phyloP scores from a whole-genome alignment of 2,888 invertebrate species.

The Rotaria magnacalcarata region DNA sequence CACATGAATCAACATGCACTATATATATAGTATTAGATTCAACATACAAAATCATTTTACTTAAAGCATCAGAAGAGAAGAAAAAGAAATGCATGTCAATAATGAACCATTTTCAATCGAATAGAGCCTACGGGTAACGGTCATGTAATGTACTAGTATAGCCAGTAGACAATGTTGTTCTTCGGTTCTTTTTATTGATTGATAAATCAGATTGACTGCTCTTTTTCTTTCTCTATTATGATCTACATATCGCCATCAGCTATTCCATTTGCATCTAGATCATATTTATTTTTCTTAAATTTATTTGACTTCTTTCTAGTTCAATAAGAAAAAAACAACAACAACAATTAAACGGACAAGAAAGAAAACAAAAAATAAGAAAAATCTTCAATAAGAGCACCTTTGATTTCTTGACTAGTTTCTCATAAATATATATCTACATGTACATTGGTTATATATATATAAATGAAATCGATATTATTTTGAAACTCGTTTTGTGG shows the following conservation, averaged over 20 bases:
- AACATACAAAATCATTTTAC: not conserved
- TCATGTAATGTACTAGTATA: not conserved
- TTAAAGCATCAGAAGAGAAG: not conserved
- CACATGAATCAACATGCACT: not conserved
- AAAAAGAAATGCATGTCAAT: constrained; percentile 18
- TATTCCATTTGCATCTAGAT: not conserved
- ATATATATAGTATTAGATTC: not conserved
- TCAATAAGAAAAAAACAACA: not conserved
- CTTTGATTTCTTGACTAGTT: not conserved
- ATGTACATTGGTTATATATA: not conserved
- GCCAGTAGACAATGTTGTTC: not conserved
- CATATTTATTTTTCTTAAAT: not conserved
- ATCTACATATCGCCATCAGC: not conserved
- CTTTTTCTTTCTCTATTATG: not conserved
- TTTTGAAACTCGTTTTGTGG: not conserved
- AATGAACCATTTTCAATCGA: constrained; percentile 10
- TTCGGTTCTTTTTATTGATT: not conserved
- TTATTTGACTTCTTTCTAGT: not conserved
- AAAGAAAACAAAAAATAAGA: not conserved
- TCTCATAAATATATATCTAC: not conserved
- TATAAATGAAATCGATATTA: not conserved
- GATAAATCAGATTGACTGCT: not conserved
- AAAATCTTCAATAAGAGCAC: not conserved
- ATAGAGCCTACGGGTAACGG: not conserved
- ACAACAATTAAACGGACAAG: not conserved